These are phyloP conservation scores for Sphaeramia orbicularis DNA, from an alignment of 2,797 vertebrate genomes.

Conservation along the genomic window DNA sequence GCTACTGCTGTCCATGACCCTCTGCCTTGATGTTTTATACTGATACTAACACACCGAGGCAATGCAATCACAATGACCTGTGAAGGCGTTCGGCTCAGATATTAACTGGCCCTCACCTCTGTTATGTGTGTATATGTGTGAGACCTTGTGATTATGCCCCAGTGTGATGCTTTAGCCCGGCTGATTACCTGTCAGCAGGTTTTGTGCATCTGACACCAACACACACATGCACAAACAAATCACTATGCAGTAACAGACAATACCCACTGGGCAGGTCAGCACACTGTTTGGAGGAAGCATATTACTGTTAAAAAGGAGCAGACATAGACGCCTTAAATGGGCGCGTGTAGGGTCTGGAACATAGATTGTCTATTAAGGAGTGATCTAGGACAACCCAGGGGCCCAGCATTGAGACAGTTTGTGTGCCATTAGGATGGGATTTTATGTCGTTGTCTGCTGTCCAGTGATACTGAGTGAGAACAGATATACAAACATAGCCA, in stretches of 20 bases:
- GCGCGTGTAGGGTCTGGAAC: conserved; percentile 46
- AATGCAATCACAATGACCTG: conserved; percentile 66
- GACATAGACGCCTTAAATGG: conserved; percentile 43
- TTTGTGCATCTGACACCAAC: conserved; percentile 66
- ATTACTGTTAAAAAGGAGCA: conserved; percentile 65
- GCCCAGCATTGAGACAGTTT: conserved; percentile 67
- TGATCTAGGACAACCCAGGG: conserved; percentile 66
- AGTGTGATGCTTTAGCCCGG: conserved; percentile 75
- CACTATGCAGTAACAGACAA: conserved; percentile 56
- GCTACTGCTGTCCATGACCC: conserved; percentile 36
- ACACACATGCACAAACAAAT: conserved; percentile 43
- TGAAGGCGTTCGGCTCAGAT: conserved; percentile 67
- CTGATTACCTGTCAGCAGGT: conserved; percentile 87
- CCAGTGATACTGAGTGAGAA: conserved; percentile 40
- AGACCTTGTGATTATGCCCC: conserved; percentile 76
- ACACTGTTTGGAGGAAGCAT: conserved; percentile 59
- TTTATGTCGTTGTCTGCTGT: conserved; percentile 63
- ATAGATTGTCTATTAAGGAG: conserved; percentile 76
- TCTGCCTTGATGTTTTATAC: conserved; percentile 46
- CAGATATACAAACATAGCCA: conserved; percentile 15
- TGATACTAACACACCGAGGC: conserved; percentile 68
- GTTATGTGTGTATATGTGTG: conserved; percentile 25
- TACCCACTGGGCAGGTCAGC: conserved; percentile 69
- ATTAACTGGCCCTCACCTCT: conserved; percentile 53
- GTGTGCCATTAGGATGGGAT: conserved; percentile 65